Evolutionary conservation across 2,888 invertebrate genomes (phyloP).

Genomic region (Colletes collaris): DNA sequence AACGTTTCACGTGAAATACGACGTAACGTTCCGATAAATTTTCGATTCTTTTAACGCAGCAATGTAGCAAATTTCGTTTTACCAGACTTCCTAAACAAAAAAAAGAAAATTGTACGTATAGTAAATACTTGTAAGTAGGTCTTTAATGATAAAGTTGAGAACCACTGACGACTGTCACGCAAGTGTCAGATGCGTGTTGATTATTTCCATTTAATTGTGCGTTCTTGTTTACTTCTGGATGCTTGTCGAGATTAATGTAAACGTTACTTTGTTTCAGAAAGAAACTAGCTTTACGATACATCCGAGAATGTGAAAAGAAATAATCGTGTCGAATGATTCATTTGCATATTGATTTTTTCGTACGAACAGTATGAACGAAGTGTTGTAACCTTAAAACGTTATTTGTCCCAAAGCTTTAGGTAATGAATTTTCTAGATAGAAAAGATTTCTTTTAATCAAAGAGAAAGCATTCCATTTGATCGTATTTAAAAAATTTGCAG

Average conservation of each 20-base stretch:
- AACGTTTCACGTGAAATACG: neutral
- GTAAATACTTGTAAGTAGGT: neutral
- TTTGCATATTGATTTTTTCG: neutral
- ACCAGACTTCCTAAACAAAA: neutral
- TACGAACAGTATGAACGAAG: neutral
- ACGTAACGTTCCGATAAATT: neutral
- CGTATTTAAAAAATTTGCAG: slow-evolving; percentile 1
- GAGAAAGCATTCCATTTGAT: slow-evolving; percentile 85
- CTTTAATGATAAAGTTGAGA: neutral
- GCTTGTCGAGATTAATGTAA: neutral
- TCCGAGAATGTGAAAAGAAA: neutral
- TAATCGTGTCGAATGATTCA: neutral
- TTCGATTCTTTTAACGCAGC: neutral
- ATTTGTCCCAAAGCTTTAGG: slow-evolving; percentile 83
- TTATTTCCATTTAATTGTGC: neutral
- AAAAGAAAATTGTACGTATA: neutral
- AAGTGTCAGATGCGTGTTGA: slow-evolving; percentile 1
- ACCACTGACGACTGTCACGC: slow-evolving; percentile 8
- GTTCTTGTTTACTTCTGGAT: slow-evolving; percentile 4
- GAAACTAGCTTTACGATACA: neutral
- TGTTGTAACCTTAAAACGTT: slow-evolving; percentile 15
- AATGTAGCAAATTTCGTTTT: neutral
- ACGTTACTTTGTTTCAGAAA: neutral
- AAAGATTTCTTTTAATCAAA: slow-evolving; percentile 94
- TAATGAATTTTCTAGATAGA: slow-evolving; percentile 94